Evolutionary conservation across 1,140 invertebrate species (phyloP).

Genomic region (Vanessa atalanta): DNA sequence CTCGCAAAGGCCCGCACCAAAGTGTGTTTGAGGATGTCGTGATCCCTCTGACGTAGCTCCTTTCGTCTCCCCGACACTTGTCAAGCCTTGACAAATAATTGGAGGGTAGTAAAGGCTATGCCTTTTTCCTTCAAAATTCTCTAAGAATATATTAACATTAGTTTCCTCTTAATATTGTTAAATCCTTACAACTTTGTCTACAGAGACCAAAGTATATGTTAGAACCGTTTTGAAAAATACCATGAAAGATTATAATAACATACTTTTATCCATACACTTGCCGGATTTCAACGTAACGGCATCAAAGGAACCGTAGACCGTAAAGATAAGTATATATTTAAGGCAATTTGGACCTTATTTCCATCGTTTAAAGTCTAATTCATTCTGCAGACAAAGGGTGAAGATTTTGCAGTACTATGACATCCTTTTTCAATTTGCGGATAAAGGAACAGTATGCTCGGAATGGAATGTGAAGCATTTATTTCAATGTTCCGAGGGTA

Average conservation of each 20-base stretch:
- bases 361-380: background rate
- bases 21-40: too few relatives aligned
- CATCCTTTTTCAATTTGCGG: conserved; percentile 23
- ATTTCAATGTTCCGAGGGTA: background rate
- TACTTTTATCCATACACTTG: conserved; percentile 15
- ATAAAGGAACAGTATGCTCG: conserved; percentile 19
- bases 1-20: too few relatives aligned
- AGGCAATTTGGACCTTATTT: conserved; percentile 12
- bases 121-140: too few relatives aligned
- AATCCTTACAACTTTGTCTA: too few relatives aligned
- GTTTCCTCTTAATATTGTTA: too few relatives aligned
- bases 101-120: too few relatives aligned
- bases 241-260: conserved; percentile 21
- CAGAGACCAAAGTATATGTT: background rate
- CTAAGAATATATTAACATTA: too few relatives aligned
- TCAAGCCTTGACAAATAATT: too few relatives aligned
- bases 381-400: background rate
- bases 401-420: conserved; percentile 21
- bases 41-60: too few relatives aligned
- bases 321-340: background rate
- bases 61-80: too few relatives aligned
- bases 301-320: conserved; percentile 6
- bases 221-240: conserved; percentile 7
- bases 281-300: conserved; percentile 21
- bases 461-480: conserved; percentile 16